Percentiles rank a stretch among this genome's conserved stretches.
phyloP scores from a whole-genome alignment of 2,113 vertebrate genomes.

The Platysternon megacephalum region DNA sequence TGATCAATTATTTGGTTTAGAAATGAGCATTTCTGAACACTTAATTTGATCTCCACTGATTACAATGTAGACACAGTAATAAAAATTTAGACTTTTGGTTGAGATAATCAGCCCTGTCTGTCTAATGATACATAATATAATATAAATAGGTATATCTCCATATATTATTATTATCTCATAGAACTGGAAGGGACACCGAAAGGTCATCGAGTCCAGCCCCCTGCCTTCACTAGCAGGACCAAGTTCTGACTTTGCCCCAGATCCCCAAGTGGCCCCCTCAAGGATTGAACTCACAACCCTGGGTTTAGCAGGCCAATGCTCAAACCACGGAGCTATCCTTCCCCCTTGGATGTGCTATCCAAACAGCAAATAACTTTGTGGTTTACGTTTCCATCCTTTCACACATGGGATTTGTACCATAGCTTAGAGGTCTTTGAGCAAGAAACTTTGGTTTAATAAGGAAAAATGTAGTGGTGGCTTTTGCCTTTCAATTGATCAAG shows the following conservation, averaged over 20 bases:
- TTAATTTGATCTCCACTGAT: conserved; percentile 3
- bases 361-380: neutral
- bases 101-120: neutral
- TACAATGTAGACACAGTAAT: neutral
- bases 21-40: conserved; percentile 22
- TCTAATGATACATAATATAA: neutral
- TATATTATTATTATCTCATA: no score
- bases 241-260: no score
- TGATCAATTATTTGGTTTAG: neutral
- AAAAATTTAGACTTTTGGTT: neutral
- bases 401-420: neutral
- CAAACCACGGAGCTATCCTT: no score
- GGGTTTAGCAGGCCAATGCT: no score
- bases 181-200: no score
- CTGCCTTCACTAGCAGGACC: no score
- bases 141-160: no score
- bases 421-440: neutral
- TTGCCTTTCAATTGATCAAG: neutral
- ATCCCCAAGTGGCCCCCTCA: no score
- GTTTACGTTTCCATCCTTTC: neutral
- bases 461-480: neutral
- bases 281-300: no score
- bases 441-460: neutral
- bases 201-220: no score
- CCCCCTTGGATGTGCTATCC: neutral